Evolutionary conservation across 2,113 vertebrate genomes (phyloP).

Genomic region (Chascanopsetta lugubris): DNA sequence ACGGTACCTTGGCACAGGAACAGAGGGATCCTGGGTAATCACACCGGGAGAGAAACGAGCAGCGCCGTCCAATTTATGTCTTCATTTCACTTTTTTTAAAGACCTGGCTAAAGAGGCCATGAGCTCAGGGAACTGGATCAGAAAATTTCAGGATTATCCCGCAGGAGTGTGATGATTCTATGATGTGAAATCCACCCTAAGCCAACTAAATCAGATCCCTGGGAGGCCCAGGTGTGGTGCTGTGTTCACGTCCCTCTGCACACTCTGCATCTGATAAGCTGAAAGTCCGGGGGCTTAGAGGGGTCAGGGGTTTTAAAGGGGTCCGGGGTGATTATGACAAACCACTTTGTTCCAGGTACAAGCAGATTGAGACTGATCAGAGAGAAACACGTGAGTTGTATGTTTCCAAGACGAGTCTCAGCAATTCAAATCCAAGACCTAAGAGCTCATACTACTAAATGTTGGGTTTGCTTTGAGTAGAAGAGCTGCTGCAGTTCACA

Average conservation of each 20-base stretch:
- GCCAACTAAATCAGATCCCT: conserved; percentile 41
- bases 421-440: conserved; percentile 18
- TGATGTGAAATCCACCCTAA: conserved; percentile 51
- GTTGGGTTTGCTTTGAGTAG: no score
- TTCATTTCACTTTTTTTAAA: conserved; percentile 11
- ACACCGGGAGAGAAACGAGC: conserved; percentile 23
- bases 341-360: conserved; percentile 23
- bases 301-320: conserved; percentile 40
- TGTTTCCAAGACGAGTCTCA: not conserved
- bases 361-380: conserved; percentile 1
- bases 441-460: conserved; percentile 4
- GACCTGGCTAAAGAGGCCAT: conserved; percentile 18
- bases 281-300: conserved; percentile 40
- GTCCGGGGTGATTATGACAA: conserved; percentile 19
- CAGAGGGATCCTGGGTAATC: conserved; percentile 56
- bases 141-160: conserved; percentile 60
- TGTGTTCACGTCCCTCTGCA: conserved; percentile 18
- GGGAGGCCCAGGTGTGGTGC: conserved; percentile 35
- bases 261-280: conserved; percentile 39
- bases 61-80: conserved; percentile 13
- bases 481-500: no score
- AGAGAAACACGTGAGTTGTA: not conserved
- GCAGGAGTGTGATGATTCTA: conserved; percentile 55
- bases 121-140: conserved; percentile 38
- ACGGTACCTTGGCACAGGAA: conserved; percentile 64